These are phyloP conservation scores for Suillia variegata DNA, from an alignment of 2,888 invertebrate genomes.

Conservation along the genomic window DNA sequence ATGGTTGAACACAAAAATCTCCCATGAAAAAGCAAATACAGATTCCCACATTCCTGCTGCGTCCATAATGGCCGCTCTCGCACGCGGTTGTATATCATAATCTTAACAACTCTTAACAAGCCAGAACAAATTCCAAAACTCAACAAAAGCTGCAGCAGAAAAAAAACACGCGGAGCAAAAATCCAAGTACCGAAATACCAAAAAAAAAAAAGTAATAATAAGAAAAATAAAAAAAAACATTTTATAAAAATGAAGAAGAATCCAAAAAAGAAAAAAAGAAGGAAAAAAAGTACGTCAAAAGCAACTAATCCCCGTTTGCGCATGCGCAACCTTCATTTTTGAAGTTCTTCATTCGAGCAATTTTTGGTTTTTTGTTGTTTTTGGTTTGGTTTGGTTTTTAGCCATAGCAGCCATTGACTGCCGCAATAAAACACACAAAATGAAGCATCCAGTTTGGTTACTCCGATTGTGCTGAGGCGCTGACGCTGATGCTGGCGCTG, in stretches of 20 bases:
- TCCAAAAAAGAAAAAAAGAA: not conserved
- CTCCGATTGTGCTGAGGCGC: no score
- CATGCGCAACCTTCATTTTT: conserved; percentile 14
- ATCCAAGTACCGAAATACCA: conserved; percentile 7
- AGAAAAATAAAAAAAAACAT: conserved; percentile 10
- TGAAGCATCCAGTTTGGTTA: not conserved
- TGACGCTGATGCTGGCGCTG: conserved; percentile 11
- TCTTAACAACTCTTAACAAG: conserved; percentile 59
- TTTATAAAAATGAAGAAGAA: not conserved
- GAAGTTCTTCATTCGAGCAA: no score
- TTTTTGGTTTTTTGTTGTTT: no score
- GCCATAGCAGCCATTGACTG: conserved; percentile 33
- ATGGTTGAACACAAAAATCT: conserved; percentile 18
- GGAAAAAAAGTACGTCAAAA: no score
- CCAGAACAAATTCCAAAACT: conserved; percentile 55
- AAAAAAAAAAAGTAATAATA: conserved; percentile 25
- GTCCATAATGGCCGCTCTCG: conserved; percentile 55
- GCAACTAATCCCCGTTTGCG: conserved; percentile 15
- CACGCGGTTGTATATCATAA: conserved; percentile 50
- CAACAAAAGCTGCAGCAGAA: no score
- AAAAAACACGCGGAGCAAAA: no score
- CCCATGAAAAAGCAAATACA: conserved; percentile 35
- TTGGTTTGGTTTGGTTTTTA: not conserved
- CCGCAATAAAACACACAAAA: conserved; percentile 42
- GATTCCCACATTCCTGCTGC: conserved; percentile 58